Evolutionary conservation across 2,113 vertebrate species (phyloP).

Genomic region (Illadopsis cleaveri): DNA sequence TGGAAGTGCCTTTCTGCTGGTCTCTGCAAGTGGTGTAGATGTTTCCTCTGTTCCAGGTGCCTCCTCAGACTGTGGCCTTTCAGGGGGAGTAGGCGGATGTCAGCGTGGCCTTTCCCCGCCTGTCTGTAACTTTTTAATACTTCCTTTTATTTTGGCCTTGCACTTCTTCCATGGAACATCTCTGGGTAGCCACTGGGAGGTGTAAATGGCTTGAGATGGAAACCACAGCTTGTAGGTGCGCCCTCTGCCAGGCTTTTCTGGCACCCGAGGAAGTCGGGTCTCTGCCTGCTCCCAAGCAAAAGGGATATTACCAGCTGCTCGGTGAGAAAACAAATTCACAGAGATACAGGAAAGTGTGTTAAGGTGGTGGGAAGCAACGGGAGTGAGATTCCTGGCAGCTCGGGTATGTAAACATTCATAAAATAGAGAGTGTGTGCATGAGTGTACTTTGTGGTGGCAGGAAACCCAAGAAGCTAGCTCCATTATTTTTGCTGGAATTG

Average conservation of each 20-base stretch:
- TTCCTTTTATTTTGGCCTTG: constrained; percentile 8
- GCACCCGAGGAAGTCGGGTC: constrained; percentile 20
- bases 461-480: constrained; percentile 27
- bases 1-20: constrained; percentile 20
- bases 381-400: constrained; percentile 73
- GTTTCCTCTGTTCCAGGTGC: neutral
- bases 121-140: constrained; percentile 9
- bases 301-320: constrained; percentile 66
- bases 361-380: constrained; percentile 61
- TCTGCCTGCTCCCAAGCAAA: constrained; percentile 54
- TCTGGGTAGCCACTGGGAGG: constrained; percentile 31
- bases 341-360: constrained; percentile 44
- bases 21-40: neutral
- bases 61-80: neutral
- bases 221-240: constrained; percentile 16
- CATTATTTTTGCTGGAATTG: constrained; percentile 57
- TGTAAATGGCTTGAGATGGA: constrained; percentile 35
- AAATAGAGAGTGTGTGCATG: constrained; percentile 44
- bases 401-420: constrained; percentile 73
- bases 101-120: neutral
- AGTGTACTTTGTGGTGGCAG: constrained; percentile 48
- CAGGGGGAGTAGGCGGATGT: neutral
- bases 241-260: constrained; percentile 27
- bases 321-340: constrained; percentile 41
- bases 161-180: neutral